Base-by-base conservation (phyloP, 2,797 vertebrate species). In the Scomberomorus guttatus region DNA sequence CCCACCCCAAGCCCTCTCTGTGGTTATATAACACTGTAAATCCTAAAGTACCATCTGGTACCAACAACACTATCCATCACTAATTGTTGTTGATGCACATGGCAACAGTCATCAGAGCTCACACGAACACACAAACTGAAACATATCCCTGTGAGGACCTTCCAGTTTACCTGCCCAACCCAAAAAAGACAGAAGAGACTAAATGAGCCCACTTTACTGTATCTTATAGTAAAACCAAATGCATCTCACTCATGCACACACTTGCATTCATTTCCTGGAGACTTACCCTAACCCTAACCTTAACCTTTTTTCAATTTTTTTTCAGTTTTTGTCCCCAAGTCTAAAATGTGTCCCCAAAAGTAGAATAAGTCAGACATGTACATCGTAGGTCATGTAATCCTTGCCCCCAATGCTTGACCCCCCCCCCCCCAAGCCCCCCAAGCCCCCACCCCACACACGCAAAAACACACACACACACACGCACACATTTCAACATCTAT, bases 31-130 rank as follows among this genome's bases (percentile, higher is more conserved):
- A 92, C 69, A 60, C 10, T 72, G 61, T 74, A 87, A 90, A 87
- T 90, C 87, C 87, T 64, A 56, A 80, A 75, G 56, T 63, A 75
- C 86, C 89, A 90, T 90, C 86, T 90, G 90, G 68, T 83, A 59
- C 68, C 78, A 73, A 69, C 70, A 81, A 79, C 80, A 79, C 76
- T 75, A 70, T 81, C 80, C 74, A 81, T 85, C 81, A 90, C 86
- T 89, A 89, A 90, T 89, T 87, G 79, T 85, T 87, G 68, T 63
- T 75, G 80, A 72, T 78, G 79, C 62, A 75, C 75, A 72, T 72
- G 70, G 77, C 61, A 70, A 24, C 59, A 61, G 50, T 76, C 81
- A 82, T 80, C 63, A 77, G 59, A 70, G 39, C 74, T 54, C 59
- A 54, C 60, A 72, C 61, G 57, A 66, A 75, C 61, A 77, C 50